Evolutionary conservation across 2,888 invertebrate genomes (phyloP), one percentile per base, ranked within the genome.

Genomic region (Meiosimyza platycephala): DNA sequence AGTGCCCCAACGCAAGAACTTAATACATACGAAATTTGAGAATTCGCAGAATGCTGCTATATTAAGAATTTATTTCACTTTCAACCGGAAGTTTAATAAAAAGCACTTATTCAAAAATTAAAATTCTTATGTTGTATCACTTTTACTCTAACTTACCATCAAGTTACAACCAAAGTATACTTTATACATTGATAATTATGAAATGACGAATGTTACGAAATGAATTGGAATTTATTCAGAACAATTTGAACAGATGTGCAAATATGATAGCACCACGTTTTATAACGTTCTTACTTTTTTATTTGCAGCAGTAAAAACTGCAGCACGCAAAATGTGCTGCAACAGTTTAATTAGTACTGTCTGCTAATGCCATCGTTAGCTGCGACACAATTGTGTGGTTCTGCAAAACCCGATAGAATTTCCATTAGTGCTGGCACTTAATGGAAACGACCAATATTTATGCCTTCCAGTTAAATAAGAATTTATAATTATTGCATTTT

Each of bases 401-500:
- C 40, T 9, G 40, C 9, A 9, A 40, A 40, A 64, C 51, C 51
- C 64, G 52, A 64, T 64, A 50, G 64, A 48, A 48, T 28, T 64
- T 50, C 64, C 64, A 64, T 64, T 64, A 13, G 9, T 28, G 22
- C 48, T 22, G 22, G 22, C 13, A 64, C 15, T 40, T 64, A 64
- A 64, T 50, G 51, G 52, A 64, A 64, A 28, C 13, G 40, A 55
- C 18, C 18, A 47, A 67, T 47, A 54, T 47, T 54, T 54, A 67
- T 54, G 55, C 67, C 54, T 55, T 54, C 55, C 67, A 55, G 67
- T 55, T 55, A 40, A 67, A 55, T 67, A 54, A 67, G 40, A 54
- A 55, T 67, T 67, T 67, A 67, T 55, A 67, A 67, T 67, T 67
- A 67, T 55, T 54, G 55, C 57, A 18, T 55, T 22, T 66, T 48